Evolutionary conservation across 2,888 invertebrate species (phyloP), one percentile per base, ranked within the genome.

Genomic region (Acanthococcus lagerstroemiae): DNA sequence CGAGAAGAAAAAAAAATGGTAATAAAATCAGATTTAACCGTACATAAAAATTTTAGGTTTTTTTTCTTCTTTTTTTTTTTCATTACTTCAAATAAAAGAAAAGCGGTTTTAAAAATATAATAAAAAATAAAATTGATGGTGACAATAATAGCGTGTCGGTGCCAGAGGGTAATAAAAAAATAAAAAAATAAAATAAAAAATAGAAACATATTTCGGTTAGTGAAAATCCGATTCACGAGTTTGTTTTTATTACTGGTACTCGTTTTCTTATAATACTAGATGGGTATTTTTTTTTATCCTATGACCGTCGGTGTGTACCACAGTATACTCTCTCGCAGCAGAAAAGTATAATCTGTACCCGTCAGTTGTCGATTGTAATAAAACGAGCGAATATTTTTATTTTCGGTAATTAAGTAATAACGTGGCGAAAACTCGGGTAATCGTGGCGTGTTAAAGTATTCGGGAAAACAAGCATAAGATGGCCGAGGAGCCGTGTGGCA

Each of bases 61-160:
- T 52, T 22, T 52, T 52, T 52, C 17, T 48, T 48, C 17, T 48
- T 4, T 48, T 19, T 61, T 50, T 61, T 52, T 63, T 63, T 52
- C 63, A 63, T 63, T 63, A 63, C 63, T 63, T 63, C 54, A 63
- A 63, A 63, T 63, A 63, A 63, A 63, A 52, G 52, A 63, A 63
- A 63, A 63, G 63, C 63, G 52, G 63, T 63, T 63, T 63, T 63
- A 52, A 63, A 63, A 63, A 63, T 63, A 63, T 63, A 63, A 63
- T 63, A 63, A 63, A 63, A 63, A 63, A 63, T 63, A 63, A 63
- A 63, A 63, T 63, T 63, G 63, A 63, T 63, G 63, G 63, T 63
- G 63, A 63, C 63, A 63, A 63, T 63, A 63, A 63, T 63, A 63
- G 63, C 63, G 63, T 63, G 63, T 63, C 63, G 63, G 63, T 63